Percentiles rank a stretch among this genome's conserved stretches.
phyloP scores from a whole-genome alignment of 2,113 vertebrate species.

The Myotis davidii region DNA sequence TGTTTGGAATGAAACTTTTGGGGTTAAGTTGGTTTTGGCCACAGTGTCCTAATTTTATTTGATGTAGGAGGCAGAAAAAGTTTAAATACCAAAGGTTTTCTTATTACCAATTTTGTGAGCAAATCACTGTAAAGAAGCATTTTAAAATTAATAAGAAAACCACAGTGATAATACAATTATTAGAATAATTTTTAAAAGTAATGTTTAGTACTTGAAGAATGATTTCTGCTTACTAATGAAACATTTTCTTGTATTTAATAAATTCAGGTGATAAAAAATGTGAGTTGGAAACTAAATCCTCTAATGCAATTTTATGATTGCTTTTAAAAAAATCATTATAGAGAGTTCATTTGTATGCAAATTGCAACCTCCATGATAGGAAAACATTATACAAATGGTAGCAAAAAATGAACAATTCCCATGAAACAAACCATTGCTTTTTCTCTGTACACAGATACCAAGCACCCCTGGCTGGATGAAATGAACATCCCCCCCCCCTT shows the following conservation, averaged over 20 bases:
- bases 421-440: constrained; percentile 12
- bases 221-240: constrained; percentile 23
- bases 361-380: background rate
- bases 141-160: background rate
- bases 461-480: background rate
- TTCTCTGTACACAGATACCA: background rate
- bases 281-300: background rate
- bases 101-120: background rate
- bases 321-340: background rate
- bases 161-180: background rate
- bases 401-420: background rate
- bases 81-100: background rate
- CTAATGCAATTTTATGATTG: background rate
- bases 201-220: background rate
- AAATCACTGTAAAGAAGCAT: background rate
- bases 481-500: background rate
- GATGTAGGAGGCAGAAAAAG: background rate
- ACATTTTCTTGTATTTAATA: constrained; percentile 24
- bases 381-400: background rate
- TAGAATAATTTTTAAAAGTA: constrained; percentile 23
- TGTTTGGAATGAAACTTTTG: constrained; percentile 47
- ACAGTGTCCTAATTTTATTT: background rate
- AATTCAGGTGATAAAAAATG: constrained; percentile 1
- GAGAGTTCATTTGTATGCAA: background rate
- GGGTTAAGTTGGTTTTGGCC: background rate